Base-by-base conservation (phyloP, 1,140 invertebrate genomes). In the honey bee (Apis mellifera) region DNA sequence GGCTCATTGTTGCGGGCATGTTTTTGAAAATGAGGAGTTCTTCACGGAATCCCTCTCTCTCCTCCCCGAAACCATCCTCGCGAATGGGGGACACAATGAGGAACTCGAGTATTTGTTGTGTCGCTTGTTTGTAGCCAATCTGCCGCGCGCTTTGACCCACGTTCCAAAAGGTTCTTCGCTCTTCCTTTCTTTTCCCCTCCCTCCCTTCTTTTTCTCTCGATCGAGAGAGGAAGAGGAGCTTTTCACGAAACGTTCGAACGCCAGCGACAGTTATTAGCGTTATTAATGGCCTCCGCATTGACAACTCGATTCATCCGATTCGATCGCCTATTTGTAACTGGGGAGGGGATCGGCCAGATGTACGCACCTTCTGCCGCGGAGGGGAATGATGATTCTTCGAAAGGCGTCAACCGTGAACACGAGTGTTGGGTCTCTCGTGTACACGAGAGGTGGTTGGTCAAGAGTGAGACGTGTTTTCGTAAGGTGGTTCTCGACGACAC, bases 1-100 rank as follows among this genome's bases (percentile, higher is more conserved):
- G 92, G 84, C 85, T 91, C 86, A 93, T 94, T 94, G 94, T 94
- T 94, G 93, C 83, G 91, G 93, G 93, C 90, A 91, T 94, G 94
- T 94, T 94, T 94, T 93, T 42, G 84, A 91, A 93, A 93, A 94
- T 93, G 91, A 92, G 91, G 85, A 90, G 17, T 90, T 64, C 73
- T 68, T 84, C 80, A 69, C 32, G n/a, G 70, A 65, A 71, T 62
- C 60, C 23, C 68, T 71, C 65, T 62, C 66, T 60, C 23, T 57
- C 32, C 21, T n/a, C 57, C 13, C 26, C 23, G 23, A 26, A 26
- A n/a, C 60, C 79, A 71, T 68, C 90, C 90, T 84, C 66, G 74
- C 71, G 76, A 79, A 65, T 17, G n/a, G 50, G 76, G n/a, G 50
- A 74, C 75, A 94, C 92, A 94, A 94, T 92, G 74, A 90, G 84